Percentiles rank a stretch among this genome's conserved stretches.
Evolutionary conservation across 1,140 invertebrate species (phyloP).

Genomic region (Trachymyrmex septentrionalis): DNA sequence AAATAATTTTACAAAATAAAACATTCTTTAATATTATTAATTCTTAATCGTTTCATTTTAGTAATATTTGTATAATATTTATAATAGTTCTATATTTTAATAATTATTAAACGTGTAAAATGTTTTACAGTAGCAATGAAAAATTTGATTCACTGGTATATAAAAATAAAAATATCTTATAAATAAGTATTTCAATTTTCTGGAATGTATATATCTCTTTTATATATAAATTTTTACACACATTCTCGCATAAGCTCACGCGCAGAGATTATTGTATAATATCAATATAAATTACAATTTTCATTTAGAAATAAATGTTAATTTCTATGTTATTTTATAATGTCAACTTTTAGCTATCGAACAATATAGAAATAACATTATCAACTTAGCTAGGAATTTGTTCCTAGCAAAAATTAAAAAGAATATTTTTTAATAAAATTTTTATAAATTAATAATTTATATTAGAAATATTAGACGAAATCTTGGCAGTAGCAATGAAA

Average conservation of each 20-base stretch:
- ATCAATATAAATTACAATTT: conserved; percentile 20
- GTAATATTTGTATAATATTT: background rate
- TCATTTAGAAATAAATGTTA: conserved; percentile 17
- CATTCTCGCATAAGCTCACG: conserved; percentile 30
- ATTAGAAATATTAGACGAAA: conserved; percentile 12
- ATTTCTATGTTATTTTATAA: background rate
- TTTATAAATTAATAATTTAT: conserved; percentile 10
- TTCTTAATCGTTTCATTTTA: background rate
- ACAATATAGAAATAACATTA: background rate
- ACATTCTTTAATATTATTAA: background rate
- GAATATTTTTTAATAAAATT: background rate
- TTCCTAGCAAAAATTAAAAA: conserved; percentile 1
- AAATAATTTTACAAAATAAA: conserved; percentile 1
- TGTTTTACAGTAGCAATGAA: background rate
- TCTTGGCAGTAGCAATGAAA: conserved; percentile 34
- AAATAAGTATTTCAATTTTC: background rate
- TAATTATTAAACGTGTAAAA: conserved; percentile 20
- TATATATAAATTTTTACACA: conserved; percentile 31
- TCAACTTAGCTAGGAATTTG: background rate
- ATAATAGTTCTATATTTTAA: background rate
- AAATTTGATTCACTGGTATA: conserved; percentile 10
- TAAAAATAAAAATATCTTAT: conserved; percentile 42
- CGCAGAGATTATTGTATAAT: conserved; percentile 13
- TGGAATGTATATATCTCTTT: conserved; percentile 36
- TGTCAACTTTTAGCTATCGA: background rate